A percentile compares a stretch with the other conserved stretches of the same genome.
phyloP scores from a whole-genome alignment of 2,113 vertebrate species.

The Chelonoidis abingdonii region DNA sequence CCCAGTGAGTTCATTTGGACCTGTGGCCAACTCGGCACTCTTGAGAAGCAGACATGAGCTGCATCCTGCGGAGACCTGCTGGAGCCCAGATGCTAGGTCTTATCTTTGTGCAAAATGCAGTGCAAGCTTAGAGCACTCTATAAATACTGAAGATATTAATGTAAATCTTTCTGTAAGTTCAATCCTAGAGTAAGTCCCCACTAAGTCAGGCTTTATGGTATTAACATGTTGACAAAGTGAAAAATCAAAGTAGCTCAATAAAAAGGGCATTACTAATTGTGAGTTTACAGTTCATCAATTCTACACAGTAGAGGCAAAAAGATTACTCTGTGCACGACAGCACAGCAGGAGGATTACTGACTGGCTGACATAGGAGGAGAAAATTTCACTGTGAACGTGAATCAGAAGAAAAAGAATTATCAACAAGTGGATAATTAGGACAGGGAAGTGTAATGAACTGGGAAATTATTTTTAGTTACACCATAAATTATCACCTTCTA shows the following conservation, averaged over 20 bases:
- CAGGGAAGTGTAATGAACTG: constrained; percentile 1
- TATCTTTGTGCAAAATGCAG: background rate
- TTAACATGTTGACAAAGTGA: background rate
- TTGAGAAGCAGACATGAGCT: background rate
- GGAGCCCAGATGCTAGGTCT: background rate
- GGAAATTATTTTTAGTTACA: background rate
- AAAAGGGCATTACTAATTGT: constrained; percentile 15
- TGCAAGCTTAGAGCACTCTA: background rate
- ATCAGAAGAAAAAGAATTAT: background rate
- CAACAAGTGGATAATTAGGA: background rate
- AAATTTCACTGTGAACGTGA: background rate
- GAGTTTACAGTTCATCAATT: background rate
- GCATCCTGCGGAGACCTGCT: background rate
- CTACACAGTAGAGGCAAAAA: background rate
- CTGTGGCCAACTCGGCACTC: background rate
- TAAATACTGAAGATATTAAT: background rate
- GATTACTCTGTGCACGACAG: background rate
- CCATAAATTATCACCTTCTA: background rate
- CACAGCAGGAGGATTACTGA: background rate
- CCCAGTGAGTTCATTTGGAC: background rate
- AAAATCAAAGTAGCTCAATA: background rate
- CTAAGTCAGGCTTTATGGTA: background rate
- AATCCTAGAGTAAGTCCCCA: background rate
- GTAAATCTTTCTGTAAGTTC: background rate
- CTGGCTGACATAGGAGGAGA: background rate